Conservation (phyloP, 2,888 invertebrate genomes). For the Iphiclides podalirius region DNA sequence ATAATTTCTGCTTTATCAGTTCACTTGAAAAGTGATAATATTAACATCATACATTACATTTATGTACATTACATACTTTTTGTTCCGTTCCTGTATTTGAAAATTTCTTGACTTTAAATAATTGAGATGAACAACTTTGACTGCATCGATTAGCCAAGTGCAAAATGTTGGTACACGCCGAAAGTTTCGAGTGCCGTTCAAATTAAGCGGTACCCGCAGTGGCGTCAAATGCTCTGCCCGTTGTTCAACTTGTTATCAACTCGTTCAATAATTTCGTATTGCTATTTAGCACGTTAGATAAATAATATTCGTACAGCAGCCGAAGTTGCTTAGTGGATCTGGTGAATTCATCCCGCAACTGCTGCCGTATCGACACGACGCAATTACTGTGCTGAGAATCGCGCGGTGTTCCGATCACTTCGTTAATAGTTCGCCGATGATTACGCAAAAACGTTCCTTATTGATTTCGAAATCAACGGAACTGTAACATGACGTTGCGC, state of each 20-base stretch:
- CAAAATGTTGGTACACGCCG: neutral
- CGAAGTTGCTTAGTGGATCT: neutral
- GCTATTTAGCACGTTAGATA: neutral
- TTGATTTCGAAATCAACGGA: neutral
- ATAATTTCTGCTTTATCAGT: too few relatives aligned
- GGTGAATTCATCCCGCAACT: neutral
- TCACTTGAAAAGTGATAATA: too few relatives aligned
- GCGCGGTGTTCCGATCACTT: neutral
- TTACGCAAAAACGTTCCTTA: neutral
- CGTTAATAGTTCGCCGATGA: neutral
- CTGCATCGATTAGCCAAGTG: neutral
- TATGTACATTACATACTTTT: too few relatives aligned
- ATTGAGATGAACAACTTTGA: neutral
- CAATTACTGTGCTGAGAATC: neutral
- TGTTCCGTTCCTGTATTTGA: too few relatives aligned
- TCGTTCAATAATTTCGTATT: conserved; percentile 5
- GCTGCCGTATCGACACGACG: neutral
- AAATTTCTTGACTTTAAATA: neutral
- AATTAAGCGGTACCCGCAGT: conserved; percentile 9
- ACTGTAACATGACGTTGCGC: neutral
- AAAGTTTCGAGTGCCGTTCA: conserved; percentile 10
- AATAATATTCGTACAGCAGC: neutral
- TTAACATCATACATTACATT: too few relatives aligned
- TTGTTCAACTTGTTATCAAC: conserved; percentile 13
- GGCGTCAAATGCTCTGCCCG: conserved; percentile 6